Evolutionary conservation across 2,797 vertebrate species (phyloP), one percentile per base, ranked within the genome.

Genomic region (Trachops cirrhosus): DNA sequence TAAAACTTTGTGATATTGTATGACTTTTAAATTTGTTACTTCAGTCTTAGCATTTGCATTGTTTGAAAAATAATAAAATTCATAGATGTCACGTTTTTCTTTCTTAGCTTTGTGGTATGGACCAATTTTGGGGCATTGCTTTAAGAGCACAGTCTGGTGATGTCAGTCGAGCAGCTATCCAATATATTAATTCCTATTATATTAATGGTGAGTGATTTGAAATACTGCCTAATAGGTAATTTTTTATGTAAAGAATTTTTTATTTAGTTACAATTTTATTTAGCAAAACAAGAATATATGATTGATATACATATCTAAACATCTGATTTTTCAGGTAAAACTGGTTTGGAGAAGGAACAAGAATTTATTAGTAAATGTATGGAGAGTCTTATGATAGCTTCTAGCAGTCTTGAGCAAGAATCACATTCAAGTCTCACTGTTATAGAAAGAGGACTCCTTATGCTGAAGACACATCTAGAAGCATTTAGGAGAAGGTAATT

Each of bases 111-210:
- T 99, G 99, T 98, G 99, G 99, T 92, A 99, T 99, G 99, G 99
- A 99, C 98, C 99, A 99, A 79, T 99, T 99, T 97, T 99, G 99
- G 99, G 99, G 99, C 6, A 99, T 99, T 95, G 99, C 99, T 80
- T 98, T 99, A 83, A 98, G 99, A 98, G 99, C 99, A 86, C 99
- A 99, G 86, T 99, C 99, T 39, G 99, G 99, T 70, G 99, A 99
- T 94, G 99, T 99, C 98, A 99, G 99, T 98, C 99, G 99, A 6
- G 99, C 99, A 4, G 99, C 99, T 94, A 99, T 99, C 98, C 99
- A 99, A 98, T 99, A 99, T 98, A 99, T 99, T 98, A 99, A 99
- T 98, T 99, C 99, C 32, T 99, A 99, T 97, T 99, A 99, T 97
- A 99, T 99, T 98, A 99, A 99, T 5, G 99, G 99, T 99, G 97